phyloP scores from a whole-genome alignment of 1,140 invertebrate species.

The Heliconius nattereri region DNA sequence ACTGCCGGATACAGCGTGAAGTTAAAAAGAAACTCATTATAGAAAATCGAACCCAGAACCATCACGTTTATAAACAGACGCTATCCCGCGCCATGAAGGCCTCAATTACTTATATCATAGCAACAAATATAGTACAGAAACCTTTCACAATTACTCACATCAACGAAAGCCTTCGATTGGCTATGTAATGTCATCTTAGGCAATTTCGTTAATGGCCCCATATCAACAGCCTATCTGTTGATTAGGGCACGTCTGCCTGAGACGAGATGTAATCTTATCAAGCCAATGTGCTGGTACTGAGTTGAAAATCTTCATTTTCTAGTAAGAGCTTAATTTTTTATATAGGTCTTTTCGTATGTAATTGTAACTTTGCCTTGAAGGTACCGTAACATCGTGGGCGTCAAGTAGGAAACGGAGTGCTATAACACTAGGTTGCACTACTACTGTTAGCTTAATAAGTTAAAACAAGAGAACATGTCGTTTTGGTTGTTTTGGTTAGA shows the following conservation, averaged over 20 bases:
- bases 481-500: too few relatives aligned
- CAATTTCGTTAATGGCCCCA: conserved; percentile 41
- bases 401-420: too few relatives aligned
- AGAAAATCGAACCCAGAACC: neutral
- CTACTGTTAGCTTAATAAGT: too few relatives aligned
- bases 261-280: conserved; percentile 12
- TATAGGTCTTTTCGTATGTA: too few relatives aligned
- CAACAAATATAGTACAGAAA: neutral
- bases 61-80: neutral
- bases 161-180: conserved; percentile 18
- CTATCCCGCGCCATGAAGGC: neutral
- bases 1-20: too few relatives aligned
- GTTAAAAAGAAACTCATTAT: neutral
- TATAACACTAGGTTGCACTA: too few relatives aligned
- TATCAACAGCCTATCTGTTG: conserved; percentile 38
- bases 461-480: too few relatives aligned
- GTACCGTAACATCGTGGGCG: too few relatives aligned
- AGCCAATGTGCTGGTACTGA: neutral
- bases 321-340: neutral
- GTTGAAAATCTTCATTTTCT: neutral
- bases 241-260: conserved; percentile 40
- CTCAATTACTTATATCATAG: neutral
- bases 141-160: neutral
- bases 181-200: conserved; percentile 27
- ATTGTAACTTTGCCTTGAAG: too few relatives aligned